Evolutionary conservation across 2,888 invertebrate genomes (phyloP).

Genomic region (Caenorhabditis drosophilae): DNA sequence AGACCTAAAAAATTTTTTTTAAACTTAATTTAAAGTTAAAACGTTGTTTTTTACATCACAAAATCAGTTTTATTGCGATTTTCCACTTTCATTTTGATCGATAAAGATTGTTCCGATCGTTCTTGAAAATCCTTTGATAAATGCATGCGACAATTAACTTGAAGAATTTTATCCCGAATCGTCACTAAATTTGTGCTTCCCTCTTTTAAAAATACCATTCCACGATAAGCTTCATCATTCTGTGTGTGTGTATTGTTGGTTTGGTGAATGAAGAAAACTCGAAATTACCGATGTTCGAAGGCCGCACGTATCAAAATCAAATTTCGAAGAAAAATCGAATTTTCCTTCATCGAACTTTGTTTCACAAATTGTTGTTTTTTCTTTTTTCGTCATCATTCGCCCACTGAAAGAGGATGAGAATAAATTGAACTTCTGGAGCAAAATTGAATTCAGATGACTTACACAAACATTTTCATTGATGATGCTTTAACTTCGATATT

Average conservation of each 20-base stretch:
- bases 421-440: not conserved
- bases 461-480: conserved; percentile 40
- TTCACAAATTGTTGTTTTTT: conserved; percentile 43
- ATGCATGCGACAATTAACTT: conserved; percentile 44
- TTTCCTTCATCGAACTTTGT: conserved; percentile 30
- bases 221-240: conserved; percentile 20
- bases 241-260: conserved; percentile 1
- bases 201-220: conserved; percentile 55
- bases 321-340: conserved; percentile 48
- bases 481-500: conserved; percentile 34
- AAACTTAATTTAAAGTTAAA: too few species aligned
- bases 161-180: conserved; percentile 58
- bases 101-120: conserved; percentile 27
- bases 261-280: conserved; percentile 13
- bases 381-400: conserved; percentile 48
- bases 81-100: conserved; percentile 40
- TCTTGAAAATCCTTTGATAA: conserved; percentile 15
- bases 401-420: conserved; percentile 49
- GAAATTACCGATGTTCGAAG: too few species aligned
- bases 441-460: conserved; percentile 7
- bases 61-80: conserved; percentile 26
- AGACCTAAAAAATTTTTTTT: too few species aligned
- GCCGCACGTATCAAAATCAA: conserved; percentile 56
- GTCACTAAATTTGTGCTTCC: conserved; percentile 61
- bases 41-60: too few species aligned